Base-by-base conservation (phyloP, 64 coral and sea anemone genomes). In the Montipora foliosa region DNA sequence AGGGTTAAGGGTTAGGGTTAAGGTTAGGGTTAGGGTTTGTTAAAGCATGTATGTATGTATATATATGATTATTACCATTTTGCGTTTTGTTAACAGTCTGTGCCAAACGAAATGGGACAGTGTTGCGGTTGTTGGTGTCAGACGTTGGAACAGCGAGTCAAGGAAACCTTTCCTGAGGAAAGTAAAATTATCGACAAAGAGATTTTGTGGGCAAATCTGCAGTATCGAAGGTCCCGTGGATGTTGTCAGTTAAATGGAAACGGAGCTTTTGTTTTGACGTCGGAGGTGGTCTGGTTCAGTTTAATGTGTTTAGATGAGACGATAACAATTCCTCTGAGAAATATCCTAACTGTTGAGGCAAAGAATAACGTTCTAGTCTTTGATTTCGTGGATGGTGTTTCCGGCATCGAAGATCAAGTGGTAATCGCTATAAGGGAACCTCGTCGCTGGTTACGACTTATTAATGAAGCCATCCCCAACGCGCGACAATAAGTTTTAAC, bases 231-330 rank as follows among this genome's bases (percentile, higher is more conserved):
- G 22, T 71, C 64, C 8, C 2, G 3, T 2, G 82, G 82, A 5
- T 21, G 6, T 8, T 52, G 14, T 20, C 82, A 86, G 47, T n/a
- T 24, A 3, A 20, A 72, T 73, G 82, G 82, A 12, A 72, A 51
- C 44, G 66, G 82, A 5, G 82, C 82, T 14, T 64, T 86, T 47
- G 66, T 86, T 49, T 46, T 86, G 14, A 71, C 82, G 2, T 16
- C 17, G 20, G 66, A 72, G 29, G 8, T 86, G 4, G 64, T 86
- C 17, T 86, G 82, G 82, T 86, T 86, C 9, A 24, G 5, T 86
- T 22, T 50, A 14, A 44, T 86, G 3, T 72, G 6, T 15, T 19
- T 17, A 0, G 47, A 70, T 12, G 48, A 5, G 24, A 16, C 17
- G 47, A 86, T 86, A 21, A 59, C 19, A 22, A 86, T 86, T 17